phyloP scores from a whole-genome alignment of 2,797 vertebrate species.

The Acestrorhynchus altus region DNA sequence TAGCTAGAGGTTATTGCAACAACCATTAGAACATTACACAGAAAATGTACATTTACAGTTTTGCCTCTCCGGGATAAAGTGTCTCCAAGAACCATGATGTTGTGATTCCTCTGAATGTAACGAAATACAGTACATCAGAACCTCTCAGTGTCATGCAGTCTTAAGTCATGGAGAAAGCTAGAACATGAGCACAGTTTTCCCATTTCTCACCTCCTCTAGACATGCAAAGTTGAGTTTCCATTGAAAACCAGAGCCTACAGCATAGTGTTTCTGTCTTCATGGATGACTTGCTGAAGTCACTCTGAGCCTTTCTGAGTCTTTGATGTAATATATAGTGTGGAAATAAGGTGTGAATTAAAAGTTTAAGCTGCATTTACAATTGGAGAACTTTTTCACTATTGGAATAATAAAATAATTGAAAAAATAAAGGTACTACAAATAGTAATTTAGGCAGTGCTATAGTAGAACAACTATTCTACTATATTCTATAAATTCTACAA shows the following conservation, averaged over 20 bases:
- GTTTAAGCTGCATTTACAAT: neutral
- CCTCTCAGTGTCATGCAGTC: slow-evolving; percentile 31
- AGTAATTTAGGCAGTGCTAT: no score
- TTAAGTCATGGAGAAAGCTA: slow-evolving; percentile 49
- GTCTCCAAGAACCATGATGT: neutral
- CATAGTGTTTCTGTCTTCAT: neutral
- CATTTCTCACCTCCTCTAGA: neutral
- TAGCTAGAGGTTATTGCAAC: no score
- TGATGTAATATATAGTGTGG: neutral
- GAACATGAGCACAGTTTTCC: slow-evolving; percentile 54
- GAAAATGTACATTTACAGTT: neutral
- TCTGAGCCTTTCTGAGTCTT: neutral
- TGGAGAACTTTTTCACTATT: neutral
- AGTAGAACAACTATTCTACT: no score
- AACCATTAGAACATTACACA: neutral
- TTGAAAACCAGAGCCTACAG: neutral
- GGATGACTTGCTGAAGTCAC: slow-evolving; percentile 21
- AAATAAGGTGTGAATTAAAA: neutral
- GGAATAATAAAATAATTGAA: neutral
- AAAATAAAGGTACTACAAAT: no score
- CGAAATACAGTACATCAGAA: slow-evolving; percentile 63
- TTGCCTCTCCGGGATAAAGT: neutral
- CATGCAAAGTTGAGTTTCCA: slow-evolving; percentile 15
- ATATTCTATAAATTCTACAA: no score
- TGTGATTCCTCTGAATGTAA: slow-evolving; percentile 39